A percentile compares a stretch with the other conserved stretches of the same genome.
phyloP scores from a whole-genome alignment of 2,113 vertebrate genomes.

The Mesembrinibis cayennensis region DNA sequence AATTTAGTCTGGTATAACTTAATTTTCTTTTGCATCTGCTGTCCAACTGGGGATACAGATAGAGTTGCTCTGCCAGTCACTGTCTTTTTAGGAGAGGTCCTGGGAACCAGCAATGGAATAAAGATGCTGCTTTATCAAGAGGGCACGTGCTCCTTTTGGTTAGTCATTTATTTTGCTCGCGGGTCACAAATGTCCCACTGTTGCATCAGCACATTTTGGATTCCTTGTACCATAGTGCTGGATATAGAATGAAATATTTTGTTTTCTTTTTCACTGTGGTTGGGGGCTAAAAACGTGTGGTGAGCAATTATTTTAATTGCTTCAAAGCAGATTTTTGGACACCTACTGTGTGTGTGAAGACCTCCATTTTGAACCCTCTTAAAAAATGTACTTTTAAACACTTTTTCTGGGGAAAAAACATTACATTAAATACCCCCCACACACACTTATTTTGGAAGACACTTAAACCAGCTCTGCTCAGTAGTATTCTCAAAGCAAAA shows the following conservation, averaged over 20 bases:
- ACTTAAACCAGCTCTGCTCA: neutral
- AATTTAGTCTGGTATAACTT: neutral
- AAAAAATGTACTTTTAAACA: neutral
- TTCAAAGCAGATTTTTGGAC: neutral
- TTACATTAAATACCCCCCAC: rapidly evolving
- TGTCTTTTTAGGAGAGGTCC: neutral
- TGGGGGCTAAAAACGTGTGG: neutral
- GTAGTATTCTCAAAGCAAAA: neutral
- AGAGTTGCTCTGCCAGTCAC: neutral
- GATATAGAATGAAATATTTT: neutral
- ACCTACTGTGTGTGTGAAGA: neutral
- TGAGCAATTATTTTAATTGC: neutral
- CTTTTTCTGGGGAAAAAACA: neutral
- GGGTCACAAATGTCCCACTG: neutral
- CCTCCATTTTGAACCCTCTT: neutral
- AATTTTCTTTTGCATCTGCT: neutral
- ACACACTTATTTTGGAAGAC: neutral
- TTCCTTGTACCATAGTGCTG: neutral
- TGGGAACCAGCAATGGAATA: neutral
- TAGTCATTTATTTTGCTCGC: neutral
- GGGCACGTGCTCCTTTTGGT: neutral
- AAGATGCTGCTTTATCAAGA: neutral
- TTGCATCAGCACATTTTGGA: neutral
- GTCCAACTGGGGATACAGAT: neutral
- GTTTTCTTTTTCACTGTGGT: neutral